phyloP scores from a whole-genome alignment of 2,113 vertebrate genomes.

The Chaetodon trifascialis region DNA sequence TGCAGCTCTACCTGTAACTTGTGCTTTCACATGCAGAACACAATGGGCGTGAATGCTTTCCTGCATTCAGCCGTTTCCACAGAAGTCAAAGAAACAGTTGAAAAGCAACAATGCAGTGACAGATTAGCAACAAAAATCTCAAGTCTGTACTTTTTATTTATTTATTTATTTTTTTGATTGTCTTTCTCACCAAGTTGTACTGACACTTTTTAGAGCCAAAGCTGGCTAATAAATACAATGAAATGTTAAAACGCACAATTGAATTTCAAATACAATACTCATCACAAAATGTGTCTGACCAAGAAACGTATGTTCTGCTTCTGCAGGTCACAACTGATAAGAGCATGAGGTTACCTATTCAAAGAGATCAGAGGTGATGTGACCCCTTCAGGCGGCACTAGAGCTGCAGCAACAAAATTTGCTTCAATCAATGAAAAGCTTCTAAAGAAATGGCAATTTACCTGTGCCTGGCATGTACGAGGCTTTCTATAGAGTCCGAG shows the following conservation, averaged over 20 bases:
- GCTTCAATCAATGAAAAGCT: constrained; percentile 95
- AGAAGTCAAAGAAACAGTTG: background rate
- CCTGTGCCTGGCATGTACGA: constrained; percentile 89
- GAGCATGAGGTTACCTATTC: constrained; percentile 76
- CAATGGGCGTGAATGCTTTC: background rate
- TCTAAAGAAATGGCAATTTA: constrained; percentile 89
- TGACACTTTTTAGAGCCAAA: constrained; percentile 95
- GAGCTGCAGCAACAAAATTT: constrained; percentile 92
- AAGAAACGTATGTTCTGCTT: constrained; percentile 79
- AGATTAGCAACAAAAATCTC: constrained; percentile 78
- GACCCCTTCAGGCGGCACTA: constrained; percentile 85
- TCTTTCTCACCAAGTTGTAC: constrained; percentile 91
- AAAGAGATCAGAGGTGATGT: constrained; percentile 64
- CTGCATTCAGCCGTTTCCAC: background rate
- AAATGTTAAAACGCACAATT: constrained; percentile 90
- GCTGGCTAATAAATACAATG: constrained; percentile 98
- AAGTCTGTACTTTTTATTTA: constrained; percentile 88
- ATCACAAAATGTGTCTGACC: constrained; percentile 85
- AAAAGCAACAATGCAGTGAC: constrained; percentile 83
- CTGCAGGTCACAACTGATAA: constrained; percentile 86
- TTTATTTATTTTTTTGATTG: constrained; percentile 90
- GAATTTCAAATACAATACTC: constrained; percentile 89
- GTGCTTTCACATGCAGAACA: constrained; percentile 19
- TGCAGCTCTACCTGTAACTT: constrained; percentile 52
- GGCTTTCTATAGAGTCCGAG: constrained; percentile 89